Base-by-base conservation (phyloP, 2,888 invertebrate species). In the Falcaria lacertinaria region DNA sequence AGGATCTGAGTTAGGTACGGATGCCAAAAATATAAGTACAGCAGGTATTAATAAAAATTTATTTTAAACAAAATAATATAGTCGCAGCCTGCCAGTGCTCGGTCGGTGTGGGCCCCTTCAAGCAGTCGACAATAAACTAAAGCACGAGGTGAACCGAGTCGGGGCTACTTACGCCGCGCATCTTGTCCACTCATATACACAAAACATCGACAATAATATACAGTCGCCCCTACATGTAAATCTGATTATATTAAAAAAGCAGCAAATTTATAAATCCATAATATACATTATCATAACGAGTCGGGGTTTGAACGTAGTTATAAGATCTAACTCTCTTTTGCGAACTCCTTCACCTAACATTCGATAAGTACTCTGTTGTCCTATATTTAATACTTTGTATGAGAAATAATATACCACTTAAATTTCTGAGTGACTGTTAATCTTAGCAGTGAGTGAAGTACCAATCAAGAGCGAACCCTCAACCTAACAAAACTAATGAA, bases 21-120 rank as follows among this genome's bases (percentile, higher is more conserved):
- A 36, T 41, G 42, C 44, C 22, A 49, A 54, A 47, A 47, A 57
- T 52, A 53, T 48, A 58, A 48, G 33, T 41, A 47, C 44, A 48
- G 15, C n/a, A 47, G 25, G 40, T 71, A 66, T 81, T 80, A 70
- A 82, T 83, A 85, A 82, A 82, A 78, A 78, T 81, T 84, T 80
- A 78, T 82, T 83, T 80, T 83, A 83, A 85, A 83, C 83, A 84
- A 84, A 85, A 84, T 84, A 82, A 82, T 81, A 77, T 80, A 78
- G 71, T 75, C 69, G 77, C 71, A 73, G 77, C 74, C 68, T 72
- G 77, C 67, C 66, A 62, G 69, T 64, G 71, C 59, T 68, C 72
- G 73, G 57, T 62, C 59, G 67, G 67, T 57, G 60, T 52, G 50
- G 45, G 43, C 47, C 41, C 56, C 49, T 47, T 58, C 57, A 68